Evolutionary conservation across 2,113 vertebrate genomes (phyloP), one percentile per base, ranked within the genome.

Genomic region (Eclectus roratus): DNA sequence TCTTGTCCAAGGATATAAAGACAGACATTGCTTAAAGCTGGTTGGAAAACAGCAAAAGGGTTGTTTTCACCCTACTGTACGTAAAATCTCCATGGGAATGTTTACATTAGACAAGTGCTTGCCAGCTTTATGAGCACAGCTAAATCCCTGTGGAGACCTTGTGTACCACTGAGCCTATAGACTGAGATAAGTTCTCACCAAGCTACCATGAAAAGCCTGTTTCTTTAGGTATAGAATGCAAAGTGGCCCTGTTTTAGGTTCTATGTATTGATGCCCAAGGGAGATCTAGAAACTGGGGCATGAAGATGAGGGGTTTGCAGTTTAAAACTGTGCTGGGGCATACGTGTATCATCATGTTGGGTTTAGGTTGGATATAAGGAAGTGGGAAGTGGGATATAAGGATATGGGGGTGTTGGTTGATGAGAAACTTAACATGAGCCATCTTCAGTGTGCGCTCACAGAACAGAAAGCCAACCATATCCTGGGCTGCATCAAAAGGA

Each of bases 1-100:
- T 58, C 33, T 0, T 0, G 7, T 66, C 29, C 61, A 37, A 46
- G 16, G 25, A 16, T 50, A 35, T 61, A 3, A 77, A 86, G 43
- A 27, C 43, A 69, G 58, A 13, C 11, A 3, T 72, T 79, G 56
- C 47, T 37, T 65, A 49, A 61, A 92, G 68, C 20, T 28, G 41
- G 9, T n/a, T 63, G 49, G 28, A 71, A 81, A 91, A 41, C 25
- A 82, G 24, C 33, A 33, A 31, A 41, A 69, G 20, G 17, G 0
- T 0, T 24, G 35, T 70, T 78, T 64, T 79, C 25, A 63, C 25
- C 9, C 31, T 55, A 25, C 58, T 13, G 37, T 80, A 16, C 0
- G 1, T 80, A 56, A 87, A 82, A 83, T 70, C 60, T 77, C 61
- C 28, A 33, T 70, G 53, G 81, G 85, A 93, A 90, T 55, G 49